Base-by-base conservation (phyloP, 2,888 invertebrate species). In the Lithodes maja region DNA sequence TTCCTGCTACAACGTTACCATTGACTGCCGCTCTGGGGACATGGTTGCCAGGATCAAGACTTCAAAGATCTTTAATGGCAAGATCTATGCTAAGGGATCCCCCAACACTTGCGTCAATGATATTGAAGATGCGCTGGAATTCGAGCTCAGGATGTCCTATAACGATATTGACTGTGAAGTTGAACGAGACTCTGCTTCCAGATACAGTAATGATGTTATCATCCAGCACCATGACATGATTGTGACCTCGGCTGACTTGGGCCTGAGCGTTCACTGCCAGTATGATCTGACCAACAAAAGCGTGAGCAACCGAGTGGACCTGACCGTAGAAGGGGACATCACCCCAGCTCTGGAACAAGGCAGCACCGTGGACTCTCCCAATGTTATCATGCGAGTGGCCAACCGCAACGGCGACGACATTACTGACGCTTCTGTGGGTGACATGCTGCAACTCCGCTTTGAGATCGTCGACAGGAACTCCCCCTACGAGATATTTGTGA, bases 241-340 rank as follows among this genome's bases (percentile, higher is more conserved):
- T 93, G 98, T 98, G 92, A 98, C 98, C 92, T 97, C 97, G 92
- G 97, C 98, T 83, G 98, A 98, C 95, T 95, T 98, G 93, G 98
- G 98, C 71, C 95, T 98, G 86, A 97, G 98, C 80, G 97, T 98
- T 90, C 97, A 98, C 92, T 98, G 98, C 94, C 98, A 98, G 93
- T 98, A 98, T 94, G 98, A 98, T 94, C 95, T 98, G 93, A 97
- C 97, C 92, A 98, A 98, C 94, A 98, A 98, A 95, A 98, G 97
- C 85, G 98, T 98, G 75, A 96, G 97, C 89, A 98, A 98, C 94
- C 97, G 98, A 94, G 97, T 98, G 83, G 93, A 93, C 90, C 93
- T 94, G 78, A 93, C 97, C 92, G 97, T 98, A 86, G 96, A 96
- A 92, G 98, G 97, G 87, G 98, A 98, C 93, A 97, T 98, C 93